A percentile compares a stretch with the other conserved stretches of the same genome.
Conservation (phyloP, 2,888 invertebrate genomes). For the Meloe dianella region DNA sequence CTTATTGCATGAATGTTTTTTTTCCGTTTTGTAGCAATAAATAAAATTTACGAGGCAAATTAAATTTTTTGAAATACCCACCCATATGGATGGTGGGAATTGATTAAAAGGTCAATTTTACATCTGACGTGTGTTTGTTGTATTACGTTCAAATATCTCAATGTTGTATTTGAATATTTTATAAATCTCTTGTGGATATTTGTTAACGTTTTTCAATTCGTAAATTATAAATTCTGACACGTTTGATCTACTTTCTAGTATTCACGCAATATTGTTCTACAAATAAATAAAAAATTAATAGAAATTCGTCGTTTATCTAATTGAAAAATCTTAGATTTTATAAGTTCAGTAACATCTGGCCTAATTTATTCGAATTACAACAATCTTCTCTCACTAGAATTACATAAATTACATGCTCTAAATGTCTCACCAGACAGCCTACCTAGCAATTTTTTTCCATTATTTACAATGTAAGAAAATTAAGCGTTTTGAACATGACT, state of each 20-base stretch:
- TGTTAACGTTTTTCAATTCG: too few species aligned
- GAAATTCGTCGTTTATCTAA: background rate
- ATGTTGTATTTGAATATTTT: too few species aligned
- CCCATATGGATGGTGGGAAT: background rate
- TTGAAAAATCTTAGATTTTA: background rate
- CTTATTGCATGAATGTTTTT: background rate
- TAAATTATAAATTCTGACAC: background rate
- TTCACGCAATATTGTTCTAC: background rate
- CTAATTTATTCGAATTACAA: background rate
- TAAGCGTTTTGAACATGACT: background rate
- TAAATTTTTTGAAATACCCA: background rate
- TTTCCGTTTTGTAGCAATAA: background rate
- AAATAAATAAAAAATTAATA: background rate
- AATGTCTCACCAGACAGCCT: too few species aligned
- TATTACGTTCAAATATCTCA: background rate
- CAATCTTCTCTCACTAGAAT: too few species aligned
- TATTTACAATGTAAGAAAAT: too few species aligned
- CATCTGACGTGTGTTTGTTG: background rate
- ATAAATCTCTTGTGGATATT: too few species aligned
- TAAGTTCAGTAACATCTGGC: background rate
- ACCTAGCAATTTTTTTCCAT: background rate
- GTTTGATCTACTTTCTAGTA: constrained; percentile 10
- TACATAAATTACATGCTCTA: too few species aligned
- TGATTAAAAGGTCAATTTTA: constrained; percentile 4
- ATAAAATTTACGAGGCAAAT: background rate